Percentiles rank a stretch among this genome's conserved stretches.
phyloP scores from a whole-genome alignment of 2,888 invertebrate species.

The Heliconius charithonia region DNA sequence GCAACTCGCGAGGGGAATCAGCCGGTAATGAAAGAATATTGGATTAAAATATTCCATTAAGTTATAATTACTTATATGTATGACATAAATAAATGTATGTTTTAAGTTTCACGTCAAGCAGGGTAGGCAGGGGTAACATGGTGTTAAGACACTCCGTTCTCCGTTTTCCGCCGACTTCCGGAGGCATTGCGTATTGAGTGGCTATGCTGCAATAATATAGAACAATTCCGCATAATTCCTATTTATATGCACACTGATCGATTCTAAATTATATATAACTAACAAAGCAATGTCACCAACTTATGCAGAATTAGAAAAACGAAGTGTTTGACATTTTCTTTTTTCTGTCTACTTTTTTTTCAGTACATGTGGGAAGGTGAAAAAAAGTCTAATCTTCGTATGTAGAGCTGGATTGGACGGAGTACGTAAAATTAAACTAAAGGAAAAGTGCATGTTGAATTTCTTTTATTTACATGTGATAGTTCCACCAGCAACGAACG shows the following conservation, averaged over 20 bases:
- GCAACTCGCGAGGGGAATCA: constrained; percentile 19
- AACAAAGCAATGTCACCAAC: no score
- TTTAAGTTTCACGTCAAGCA: no score
- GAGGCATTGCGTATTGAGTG: no score
- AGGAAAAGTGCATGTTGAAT: background rate
- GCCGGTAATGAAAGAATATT: constrained; percentile 16
- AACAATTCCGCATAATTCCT: no score
- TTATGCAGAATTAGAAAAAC: no score
- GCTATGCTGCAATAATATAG: no score
- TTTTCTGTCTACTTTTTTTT: background rate
- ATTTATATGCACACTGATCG: no score
- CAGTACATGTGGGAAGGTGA: background rate
- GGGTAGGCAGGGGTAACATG: no score
- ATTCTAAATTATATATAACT: no score
- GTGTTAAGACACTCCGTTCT: no score
- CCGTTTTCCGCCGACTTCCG: no score
- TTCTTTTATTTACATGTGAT: background rate
- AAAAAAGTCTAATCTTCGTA: background rate
- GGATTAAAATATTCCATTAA: constrained; percentile 23
- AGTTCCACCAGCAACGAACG: no score
- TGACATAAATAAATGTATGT: background rate
- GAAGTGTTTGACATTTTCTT: background rate
- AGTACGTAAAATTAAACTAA: background rate
- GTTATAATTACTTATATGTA: constrained; percentile 2
- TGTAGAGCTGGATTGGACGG: background rate